phyloP scores from a whole-genome alignment of 2,113 vertebrate genomes.

The Melanerpes formicivorus region DNA sequence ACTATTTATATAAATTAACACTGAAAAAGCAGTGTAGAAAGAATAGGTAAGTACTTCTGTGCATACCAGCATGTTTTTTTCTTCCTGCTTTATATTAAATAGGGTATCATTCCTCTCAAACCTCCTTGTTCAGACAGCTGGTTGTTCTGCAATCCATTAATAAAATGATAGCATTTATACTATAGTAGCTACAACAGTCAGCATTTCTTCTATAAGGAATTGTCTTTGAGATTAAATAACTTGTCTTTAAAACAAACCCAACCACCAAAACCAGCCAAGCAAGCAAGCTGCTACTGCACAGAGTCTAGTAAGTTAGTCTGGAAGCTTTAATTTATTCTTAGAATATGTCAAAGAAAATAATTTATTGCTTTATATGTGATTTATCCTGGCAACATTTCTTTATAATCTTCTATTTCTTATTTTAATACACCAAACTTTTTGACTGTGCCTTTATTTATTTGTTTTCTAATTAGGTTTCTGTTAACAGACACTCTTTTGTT shows the following conservation, averaged over 20 bases:
- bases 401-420: background rate
- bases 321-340: background rate
- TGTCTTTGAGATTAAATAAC: background rate
- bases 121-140: background rate
- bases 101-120: background rate
- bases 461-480: background rate
- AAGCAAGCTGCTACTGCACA: background rate
- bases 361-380: background rate
- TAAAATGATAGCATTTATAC: background rate
- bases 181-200: background rate
- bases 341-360: background rate
- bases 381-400: background rate
- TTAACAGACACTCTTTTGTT: background rate
- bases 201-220: background rate
- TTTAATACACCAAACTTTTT: background rate
- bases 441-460: background rate
- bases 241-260: background rate
- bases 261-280: rapidly evolving
- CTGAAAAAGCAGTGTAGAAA: background rate
- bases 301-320: background rate
- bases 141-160: background rate
- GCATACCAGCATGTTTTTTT: background rate
- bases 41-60: background rate
- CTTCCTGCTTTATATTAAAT: background rate
- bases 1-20: background rate